Evolutionary conservation across 1,140 invertebrate genomes (phyloP).

Genomic region (Grapholita molesta): DNA sequence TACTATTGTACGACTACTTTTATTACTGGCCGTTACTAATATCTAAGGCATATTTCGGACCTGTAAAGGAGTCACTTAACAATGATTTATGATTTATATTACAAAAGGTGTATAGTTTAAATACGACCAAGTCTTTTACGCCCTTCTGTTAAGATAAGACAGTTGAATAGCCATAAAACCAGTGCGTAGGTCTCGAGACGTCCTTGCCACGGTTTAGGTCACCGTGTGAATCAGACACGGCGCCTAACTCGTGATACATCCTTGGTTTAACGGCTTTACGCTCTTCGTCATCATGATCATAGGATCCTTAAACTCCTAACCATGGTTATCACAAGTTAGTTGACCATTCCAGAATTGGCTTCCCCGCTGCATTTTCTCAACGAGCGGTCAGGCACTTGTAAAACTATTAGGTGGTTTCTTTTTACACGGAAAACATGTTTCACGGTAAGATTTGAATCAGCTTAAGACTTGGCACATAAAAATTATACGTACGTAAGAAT

Average conservation of each 20-base stretch:
- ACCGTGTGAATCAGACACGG: conserved; percentile 25
- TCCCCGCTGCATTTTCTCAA: no score
- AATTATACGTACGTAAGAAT: no score
- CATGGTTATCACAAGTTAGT: no score
- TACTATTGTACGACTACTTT: no score
- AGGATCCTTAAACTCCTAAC: no score
- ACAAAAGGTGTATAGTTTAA: not conserved
- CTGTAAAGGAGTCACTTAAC: not conserved
- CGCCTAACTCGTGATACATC: not conserved
- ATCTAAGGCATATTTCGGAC: not conserved
- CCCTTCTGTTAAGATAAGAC: not conserved
- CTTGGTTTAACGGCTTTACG: not conserved
- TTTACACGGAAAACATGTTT: no score
- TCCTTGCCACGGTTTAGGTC: conserved; percentile 26
- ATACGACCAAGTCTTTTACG: not conserved
- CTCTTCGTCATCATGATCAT: no score
- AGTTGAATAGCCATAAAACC: not conserved
- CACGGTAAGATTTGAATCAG: no score
- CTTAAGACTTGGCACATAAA: no score
- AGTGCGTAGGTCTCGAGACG: conserved; percentile 28
- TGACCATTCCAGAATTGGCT: no score
- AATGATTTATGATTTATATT: not conserved
- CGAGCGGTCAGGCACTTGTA: no score
- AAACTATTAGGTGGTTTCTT: no score
- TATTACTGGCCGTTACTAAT: not conserved